Base-by-base conservation (phyloP, 2,888 invertebrate genomes). In the Geophilus truncorum region DNA sequence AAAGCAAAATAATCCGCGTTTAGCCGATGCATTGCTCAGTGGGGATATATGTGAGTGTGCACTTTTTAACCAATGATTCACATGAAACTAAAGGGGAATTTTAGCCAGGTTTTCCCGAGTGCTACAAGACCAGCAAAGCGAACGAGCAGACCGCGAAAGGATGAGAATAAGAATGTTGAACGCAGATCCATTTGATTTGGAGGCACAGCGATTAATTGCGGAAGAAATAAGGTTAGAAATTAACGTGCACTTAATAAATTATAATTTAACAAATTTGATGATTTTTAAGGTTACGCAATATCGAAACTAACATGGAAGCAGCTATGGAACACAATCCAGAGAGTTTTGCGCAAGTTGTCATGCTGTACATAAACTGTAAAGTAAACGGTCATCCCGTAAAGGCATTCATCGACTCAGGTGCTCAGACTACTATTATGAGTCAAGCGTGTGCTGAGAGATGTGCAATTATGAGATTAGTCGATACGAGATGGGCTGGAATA, bases 241-340 rank as follows among this genome's bases (percentile, higher is more conserved):
- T n/a, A 77, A 75, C 3, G 4, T 30, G 10, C 0, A 77, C 15
- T 30, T 30, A 32, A 77, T 77, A 6, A n/a, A n/a, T n/a, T n/a
- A n/a, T n/a, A n/a, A n/a, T n/a, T 32, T 32, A 10, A 36, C 1
- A 21, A 18, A 30, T 32, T 77, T 78, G 18, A 9, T 32, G 36
- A 12, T 62, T 45, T 75, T 83, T n/a, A 82, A 88, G 88, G 78
- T 85, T 87, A 82, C 86, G 97, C 86, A 98, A 98, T 87, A 96
- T 98, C 83, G 96, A 98, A 87, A 95, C 96, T 0, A 98, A 98
- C 86, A 98, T 98, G 97, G 96, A 98, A 86, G 96, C 96, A 0
- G 98, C 98, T 0, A 96, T 98, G 92, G 98, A 99, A 86, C 96
- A 96, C 87, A 96, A 97, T 88, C 99, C 99, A 0, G 99, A 99